Percentiles rank a stretch among this genome's conserved stretches.
Conservation (phyloP, 2,797 vertebrate genomes). For the Diglossa cyanea region DNA sequence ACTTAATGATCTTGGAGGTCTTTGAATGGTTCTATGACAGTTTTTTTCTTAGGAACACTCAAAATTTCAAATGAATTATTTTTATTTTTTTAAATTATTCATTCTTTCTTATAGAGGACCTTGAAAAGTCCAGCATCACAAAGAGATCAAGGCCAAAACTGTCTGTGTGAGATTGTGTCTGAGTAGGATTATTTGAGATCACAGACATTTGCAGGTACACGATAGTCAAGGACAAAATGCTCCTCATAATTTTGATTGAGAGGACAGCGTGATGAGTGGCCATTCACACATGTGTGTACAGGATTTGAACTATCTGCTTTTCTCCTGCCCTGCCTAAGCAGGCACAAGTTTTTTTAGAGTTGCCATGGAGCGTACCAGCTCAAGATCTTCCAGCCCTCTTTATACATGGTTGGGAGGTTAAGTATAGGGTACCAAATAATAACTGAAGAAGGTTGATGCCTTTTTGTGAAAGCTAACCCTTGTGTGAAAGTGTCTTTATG, state of each 20-base stretch:
- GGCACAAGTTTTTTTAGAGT: neutral
- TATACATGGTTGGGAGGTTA: neutral
- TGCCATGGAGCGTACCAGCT: neutral
- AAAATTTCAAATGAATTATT: neutral
- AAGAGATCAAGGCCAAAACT: neutral
- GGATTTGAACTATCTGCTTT: neutral
- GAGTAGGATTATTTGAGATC: neutral
- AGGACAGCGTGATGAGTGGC: neutral
- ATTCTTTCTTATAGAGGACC: neutral
- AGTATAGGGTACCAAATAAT: neutral
- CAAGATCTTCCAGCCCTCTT: neutral
- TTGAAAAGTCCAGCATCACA: neutral
- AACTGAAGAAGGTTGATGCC: neutral
- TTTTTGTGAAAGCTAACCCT: neutral
- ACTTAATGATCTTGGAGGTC: neutral
- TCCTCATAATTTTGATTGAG: neutral
- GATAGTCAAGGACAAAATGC: neutral
- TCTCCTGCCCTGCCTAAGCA: neutral
- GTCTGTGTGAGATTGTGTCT: neutral
- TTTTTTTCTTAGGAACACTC: neutral
- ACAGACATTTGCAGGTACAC: neutral
- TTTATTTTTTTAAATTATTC: neutral
- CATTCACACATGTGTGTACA: fast-evolving
- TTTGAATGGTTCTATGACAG: neutral
- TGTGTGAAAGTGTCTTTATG: neutral